Conservation (phyloP, 2,888 invertebrate species). For the Philhelius pedissequus region DNA sequence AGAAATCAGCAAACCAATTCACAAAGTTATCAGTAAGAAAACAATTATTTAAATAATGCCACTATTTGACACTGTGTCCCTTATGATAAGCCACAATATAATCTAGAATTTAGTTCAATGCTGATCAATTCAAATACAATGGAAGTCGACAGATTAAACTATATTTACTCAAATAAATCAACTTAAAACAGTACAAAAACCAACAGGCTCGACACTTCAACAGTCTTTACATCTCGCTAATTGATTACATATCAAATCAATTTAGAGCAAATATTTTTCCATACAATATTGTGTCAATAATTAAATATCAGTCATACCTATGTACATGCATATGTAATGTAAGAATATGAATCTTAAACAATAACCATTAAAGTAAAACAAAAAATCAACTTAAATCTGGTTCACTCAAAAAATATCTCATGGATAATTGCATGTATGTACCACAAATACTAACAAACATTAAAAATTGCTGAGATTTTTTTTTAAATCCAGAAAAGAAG, state of each 20-base stretch:
- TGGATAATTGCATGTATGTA: constrained; percentile 8
- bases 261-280: background rate
- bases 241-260: constrained; percentile 24
- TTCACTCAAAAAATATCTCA: background rate
- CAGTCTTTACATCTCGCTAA: background rate
- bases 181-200: background rate
- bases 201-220: background rate
- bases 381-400: background rate
- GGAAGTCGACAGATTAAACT: no score
- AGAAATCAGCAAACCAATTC: background rate
- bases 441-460: constrained; percentile 17
- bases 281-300: constrained; percentile 11
- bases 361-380: background rate
- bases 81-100: background rate
- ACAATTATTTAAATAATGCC: background rate
- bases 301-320: background rate
- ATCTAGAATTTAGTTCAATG: constrained; percentile 54
- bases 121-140: constrained; percentile 16
- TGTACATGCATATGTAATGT: no score
- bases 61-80: background rate
- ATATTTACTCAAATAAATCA: background rate
- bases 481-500: constrained; percentile 32
- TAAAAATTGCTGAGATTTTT: background rate
- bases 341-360: no score
- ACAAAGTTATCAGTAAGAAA: background rate